Percentiles rank a stretch among this genome's conserved stretches.
phyloP scores from a whole-genome alignment of 2,797 vertebrate genomes.

The Falco columbarius region DNA sequence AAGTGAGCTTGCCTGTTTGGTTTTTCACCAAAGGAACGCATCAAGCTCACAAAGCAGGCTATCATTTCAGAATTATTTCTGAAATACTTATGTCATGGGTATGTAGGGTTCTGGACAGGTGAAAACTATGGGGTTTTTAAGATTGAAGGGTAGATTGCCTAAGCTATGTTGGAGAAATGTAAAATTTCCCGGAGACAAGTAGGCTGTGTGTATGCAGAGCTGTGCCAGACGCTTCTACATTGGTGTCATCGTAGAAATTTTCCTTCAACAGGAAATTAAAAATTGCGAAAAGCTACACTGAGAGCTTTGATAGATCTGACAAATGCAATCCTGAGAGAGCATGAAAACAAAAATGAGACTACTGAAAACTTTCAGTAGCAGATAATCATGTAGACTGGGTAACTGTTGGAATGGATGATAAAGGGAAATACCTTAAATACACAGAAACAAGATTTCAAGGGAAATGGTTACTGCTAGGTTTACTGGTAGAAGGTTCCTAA shows the following conservation, averaged over 20 bases:
- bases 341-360: slow-evolving; percentile 1
- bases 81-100: not conserved
- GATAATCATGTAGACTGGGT: not conserved
- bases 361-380: not conserved
- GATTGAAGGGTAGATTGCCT: not conserved
- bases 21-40: not conserved
- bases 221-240: accelerated
- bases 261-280: slow-evolving; percentile 11
- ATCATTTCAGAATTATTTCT: not conserved
- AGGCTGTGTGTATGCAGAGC: not conserved
- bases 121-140: not conserved
- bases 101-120: not conserved
- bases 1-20: accelerated
- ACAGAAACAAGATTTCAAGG: not conserved
- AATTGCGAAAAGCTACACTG: not conserved
- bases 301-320: not conserved
- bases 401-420: not conserved
- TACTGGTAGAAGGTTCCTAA: slow-evolving; percentile 13
- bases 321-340: not conserved
- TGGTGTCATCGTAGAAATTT: not conserved
- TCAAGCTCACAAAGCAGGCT: not conserved
- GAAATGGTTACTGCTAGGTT: not conserved
- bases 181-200: not conserved
- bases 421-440: slow-evolving; percentile 18
- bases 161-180: not conserved